Percentiles rank a stretch among this genome's conserved stretches.
phyloP scores from a whole-genome alignment of 2,888 invertebrate genomes.

The Drosophila helvetica region DNA sequence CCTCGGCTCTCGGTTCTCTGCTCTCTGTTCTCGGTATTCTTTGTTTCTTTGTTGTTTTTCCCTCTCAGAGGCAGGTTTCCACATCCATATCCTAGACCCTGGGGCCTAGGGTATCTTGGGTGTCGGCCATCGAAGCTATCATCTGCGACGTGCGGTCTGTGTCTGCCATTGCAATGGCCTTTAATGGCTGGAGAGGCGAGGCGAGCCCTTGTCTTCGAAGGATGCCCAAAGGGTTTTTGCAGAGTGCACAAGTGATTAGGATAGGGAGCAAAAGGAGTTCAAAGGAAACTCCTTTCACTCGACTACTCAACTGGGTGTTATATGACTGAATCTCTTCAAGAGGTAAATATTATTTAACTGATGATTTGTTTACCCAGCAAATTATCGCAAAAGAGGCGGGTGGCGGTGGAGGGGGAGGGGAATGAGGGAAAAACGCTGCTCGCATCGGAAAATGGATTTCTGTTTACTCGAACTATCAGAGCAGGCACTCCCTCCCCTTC shows the following conservation, averaged over 20 bases:
- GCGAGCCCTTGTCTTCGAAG: background rate
- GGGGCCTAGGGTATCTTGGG: background rate
- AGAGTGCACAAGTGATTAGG: too few relatives aligned
- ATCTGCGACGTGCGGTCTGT: constrained; percentile 6
- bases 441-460: constrained; percentile 19
- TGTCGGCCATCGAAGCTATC: constrained; percentile 1
- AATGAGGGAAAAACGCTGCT: constrained; percentile 20
- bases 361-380: constrained; percentile 54
- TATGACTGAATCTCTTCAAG: constrained; percentile 1
- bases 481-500: constrained; percentile 3
- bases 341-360: constrained; percentile 58
- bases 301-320: background rate
- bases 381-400: constrained; percentile 31
- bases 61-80: too few relatives aligned
- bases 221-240: background rate
- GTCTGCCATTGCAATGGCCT: constrained; percentile 35
- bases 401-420: background rate
- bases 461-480: constrained; percentile 48
- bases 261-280: background rate
- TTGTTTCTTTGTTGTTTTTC: constrained; percentile 1
- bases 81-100: too few relatives aligned
- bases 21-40: too few relatives aligned
- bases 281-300: background rate
- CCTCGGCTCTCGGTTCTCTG: background rate
- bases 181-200: background rate